Evolutionary conservation across 2,113 vertebrate species (phyloP), one percentile per base, ranked within the genome.

Genomic region (Trematomus loennbergii): DNA sequence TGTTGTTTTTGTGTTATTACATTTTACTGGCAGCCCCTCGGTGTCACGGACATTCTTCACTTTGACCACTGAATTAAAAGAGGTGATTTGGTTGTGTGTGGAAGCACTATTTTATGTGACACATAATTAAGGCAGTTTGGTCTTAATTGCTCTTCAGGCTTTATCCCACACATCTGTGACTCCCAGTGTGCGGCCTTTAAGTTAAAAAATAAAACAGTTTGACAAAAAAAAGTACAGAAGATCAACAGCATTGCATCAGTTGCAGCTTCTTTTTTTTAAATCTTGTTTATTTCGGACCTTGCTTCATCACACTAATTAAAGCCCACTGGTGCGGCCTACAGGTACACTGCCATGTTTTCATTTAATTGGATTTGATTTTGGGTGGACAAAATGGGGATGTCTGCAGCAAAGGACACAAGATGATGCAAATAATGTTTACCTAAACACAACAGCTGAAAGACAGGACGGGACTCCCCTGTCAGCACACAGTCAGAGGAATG

Each of bases 371-470:
- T 94, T 16, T 29, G 57, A 59, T 18, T n/a, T 6, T 18, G n/a
- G 17, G 12, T 45, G 17, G 61, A 60, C 20, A 68, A 9, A 58
- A 52, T 29, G 16, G n/a, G 43, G 16, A 13, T 7, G 20, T 20
- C 55, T 62, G 40, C 54, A 50, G 58, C 88, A 93, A 84, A 91
- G 15, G 57, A 77, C 57, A 74, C 57, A 58, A 40, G 17, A 36
- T 18, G 48, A 80, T 69, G 16, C 55, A 57, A 62, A 73, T 10
- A 93, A 95, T 95, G 95, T 94, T 96, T 93, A 83, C 90, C 94
- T 95, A 95, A 95, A 96, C 94, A 96, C 96, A 94, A 94, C 93
- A 93, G 93, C 22, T 92, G 96, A 96, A 94, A 94, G 96, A 96
- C 63, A 60, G 40, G 49, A 83, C 12, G 9, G 45, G 95, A 94